Base-by-base conservation (phyloP, 2,888 invertebrate species). In the Hemistola chrysoprasaria region DNA sequence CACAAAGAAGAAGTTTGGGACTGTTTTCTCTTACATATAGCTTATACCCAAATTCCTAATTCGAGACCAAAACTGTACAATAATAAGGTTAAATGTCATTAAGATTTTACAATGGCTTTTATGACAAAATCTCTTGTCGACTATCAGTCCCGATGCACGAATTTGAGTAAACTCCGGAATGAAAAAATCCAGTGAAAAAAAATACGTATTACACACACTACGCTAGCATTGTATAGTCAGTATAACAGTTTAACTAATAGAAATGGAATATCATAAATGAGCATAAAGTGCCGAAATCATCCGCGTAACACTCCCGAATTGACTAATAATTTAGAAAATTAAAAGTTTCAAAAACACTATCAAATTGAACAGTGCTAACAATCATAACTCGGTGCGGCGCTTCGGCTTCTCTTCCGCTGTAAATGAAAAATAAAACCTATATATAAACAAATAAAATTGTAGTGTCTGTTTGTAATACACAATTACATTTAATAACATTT, bases 361-460 rank as follows among this genome's bases (percentile, higher is more conserved):
- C 16, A 48, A 21, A 27, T 40, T 31, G 24, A 31, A 16, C 31
- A 46, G 21, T 6, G 38, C 46, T 30, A 46, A 27, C 22, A 49
- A 83, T 87, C 84, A 88, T 86, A 88, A 84, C 70, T 88, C 87
- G 6, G 73, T 73, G 59, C 81, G 87, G 8, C 32, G 30, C 62
- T 68, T 59, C 49, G 52, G 65, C 63, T 50, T 62, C 86, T 2
- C 3, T 16, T 16, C 3, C 16, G 16, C 16, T 87, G 84, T 66
- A 80, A 56, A 52, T 57, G 57, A 56, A 53, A 38, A 28, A 46
- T 6, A 27, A 30, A 10, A 25, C 4, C 11, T 41, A 26, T 38
- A 30, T 25, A 9, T 32, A 26, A 35, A 21, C 10, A 16, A 16
- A 16, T 16, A 16, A 16, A 16, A 16, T 16, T 16, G 4, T 16